phyloP scores from a whole-genome alignment of 2,888 invertebrate genomes.

The Epicampocera succincta region DNA sequence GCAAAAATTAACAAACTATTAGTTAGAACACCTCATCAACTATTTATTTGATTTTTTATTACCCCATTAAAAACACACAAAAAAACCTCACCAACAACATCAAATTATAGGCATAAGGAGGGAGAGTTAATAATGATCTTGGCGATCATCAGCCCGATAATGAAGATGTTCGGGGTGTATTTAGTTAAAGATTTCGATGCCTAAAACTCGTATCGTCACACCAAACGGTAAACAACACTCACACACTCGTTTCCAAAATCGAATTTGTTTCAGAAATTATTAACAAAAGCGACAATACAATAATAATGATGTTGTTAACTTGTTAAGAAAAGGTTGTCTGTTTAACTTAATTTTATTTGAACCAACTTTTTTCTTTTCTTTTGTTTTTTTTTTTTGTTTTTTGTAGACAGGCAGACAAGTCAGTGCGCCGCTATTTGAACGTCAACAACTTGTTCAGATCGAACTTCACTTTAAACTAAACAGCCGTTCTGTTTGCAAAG shows the following conservation, averaged over 20 bases:
- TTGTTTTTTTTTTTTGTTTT: no score
- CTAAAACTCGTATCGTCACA: slow-evolving; percentile 13
- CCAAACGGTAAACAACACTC: slow-evolving; percentile 17
- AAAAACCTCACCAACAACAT: slow-evolving; percentile 33
- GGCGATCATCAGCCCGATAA: slow-evolving; percentile 19
- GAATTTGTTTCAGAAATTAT: slow-evolving; percentile 21
- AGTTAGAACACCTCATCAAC: slow-evolving; percentile 61
- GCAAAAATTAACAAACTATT: slow-evolving; percentile 45
- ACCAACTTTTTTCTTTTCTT: slow-evolving; percentile 39
- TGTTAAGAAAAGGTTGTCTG: slow-evolving; percentile 24
- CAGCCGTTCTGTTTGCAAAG: slow-evolving; percentile 41
- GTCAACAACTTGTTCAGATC: slow-evolving; percentile 63
- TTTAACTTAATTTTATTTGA: slow-evolving; percentile 41
- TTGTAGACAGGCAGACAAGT: slow-evolving; percentile 29
- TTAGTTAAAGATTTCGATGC: slow-evolving; percentile 14
- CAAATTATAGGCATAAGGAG: not conserved
- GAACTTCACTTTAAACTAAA: slow-evolving; percentile 68
- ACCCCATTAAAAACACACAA: slow-evolving; percentile 56
- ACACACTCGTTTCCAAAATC: slow-evolving; percentile 22
- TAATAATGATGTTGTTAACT: slow-evolving; percentile 26
- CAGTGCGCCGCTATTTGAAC: slow-evolving; percentile 53
- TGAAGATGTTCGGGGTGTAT: slow-evolving; percentile 2
- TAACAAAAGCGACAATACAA: slow-evolving; percentile 12
- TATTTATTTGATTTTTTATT: slow-evolving; percentile 59
- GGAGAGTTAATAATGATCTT: not conserved